Evolutionary conservation across 2,113 vertebrate genomes (phyloP), one percentile per base, ranked within the genome.

Genomic region (Psettodes erumei): DNA sequence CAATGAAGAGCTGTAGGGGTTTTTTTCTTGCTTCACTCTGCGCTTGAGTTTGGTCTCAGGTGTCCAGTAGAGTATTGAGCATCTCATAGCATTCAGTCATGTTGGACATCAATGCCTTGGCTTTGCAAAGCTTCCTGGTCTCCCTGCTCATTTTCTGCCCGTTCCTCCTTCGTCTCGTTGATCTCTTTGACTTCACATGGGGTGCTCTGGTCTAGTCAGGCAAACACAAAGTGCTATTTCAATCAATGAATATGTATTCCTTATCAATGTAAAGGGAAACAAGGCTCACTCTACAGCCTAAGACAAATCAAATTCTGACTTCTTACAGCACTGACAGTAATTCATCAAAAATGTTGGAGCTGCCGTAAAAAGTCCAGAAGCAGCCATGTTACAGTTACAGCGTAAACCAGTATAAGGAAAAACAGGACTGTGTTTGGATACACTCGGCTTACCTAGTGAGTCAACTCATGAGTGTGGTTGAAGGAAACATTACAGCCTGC

Each of bases 11-110:
- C 33, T 37, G 16, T 13, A 4, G 45, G 53, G 40, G 25, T 32
- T 59, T 28, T 38, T 56, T 30, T 15, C 27, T 13, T 33, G 71
- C 54, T 75, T 67, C 70, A 74, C 15, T 19, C 18, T 30, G 11
- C 45, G 47, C 59, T 67, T 3, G 35, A 43, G 43, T 32, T 38
- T 35, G 50, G 11, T 48, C 40, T 83, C 71, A 62, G 37, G 25
- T 59, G 33, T 48, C 25, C 21, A 1, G 5, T 15, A 19, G 18
- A 7, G 15, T 4, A n/a, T 70, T 89, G 48, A 91, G 59, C 7
- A 84, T 77, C 50, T 83, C 1, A 6, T 86, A 90, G 81, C 89
- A 90, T 19, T 37, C 23, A 11, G 25, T 84, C 68, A 93, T 77
- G 61, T 13, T 4, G 0, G 37, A 72, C 51, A 93, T 66, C 33